Base-by-base conservation (phyloP, 2,113 vertebrate species). In the Antennarius striatus region DNA sequence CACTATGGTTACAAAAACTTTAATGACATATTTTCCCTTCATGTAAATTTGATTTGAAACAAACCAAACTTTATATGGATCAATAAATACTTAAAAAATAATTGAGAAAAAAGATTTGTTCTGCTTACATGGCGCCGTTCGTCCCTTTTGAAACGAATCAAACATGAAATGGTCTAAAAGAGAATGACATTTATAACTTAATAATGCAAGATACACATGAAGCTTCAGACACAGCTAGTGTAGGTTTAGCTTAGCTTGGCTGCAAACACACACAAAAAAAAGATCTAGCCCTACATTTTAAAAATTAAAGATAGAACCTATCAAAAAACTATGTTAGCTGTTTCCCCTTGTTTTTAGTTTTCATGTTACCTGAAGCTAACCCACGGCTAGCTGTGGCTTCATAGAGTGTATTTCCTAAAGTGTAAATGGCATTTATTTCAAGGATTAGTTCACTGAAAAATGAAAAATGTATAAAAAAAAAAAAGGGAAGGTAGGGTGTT, bases 101-200 rank as follows among this genome's bases (percentile, higher is more conserved):
- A 36, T 36, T 7, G 7, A 4, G 4, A 36, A n/a, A 67, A 64
- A 61, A n/a, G n/a, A 17, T 45, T 45, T 45, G 4, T 13, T 11
- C 12, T 45, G 5, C 10, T 13, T 79, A 36, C 51, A 51, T 6
- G 22, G 48, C 16, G 62, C 15, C 43, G 60, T 46, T 69, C n/a
- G 59, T 73, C 47, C 64, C 55, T 16, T 57, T 7, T 45, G 5
- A 69, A 63, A 63, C 65, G n/a, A 68, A 76, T 54, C 9, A 51
- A 60, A 63, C 15, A 56, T 42, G 51, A 42, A 56, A 47, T 17
- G 4, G 10, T 49, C 22, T 22, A 50, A 47, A 61, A 55, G 17
- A 63, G 52, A 5, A 56, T 45, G 22, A 39, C n/a, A 0, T 64
- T 64, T 28, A 51, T n/a, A 10, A 55, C 36, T 11, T 7, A 0